Evolutionary conservation across 2,797 vertebrate species (phyloP), one percentile per base, ranked within the genome.

Genomic region (Sebastes diaconus): DNA sequence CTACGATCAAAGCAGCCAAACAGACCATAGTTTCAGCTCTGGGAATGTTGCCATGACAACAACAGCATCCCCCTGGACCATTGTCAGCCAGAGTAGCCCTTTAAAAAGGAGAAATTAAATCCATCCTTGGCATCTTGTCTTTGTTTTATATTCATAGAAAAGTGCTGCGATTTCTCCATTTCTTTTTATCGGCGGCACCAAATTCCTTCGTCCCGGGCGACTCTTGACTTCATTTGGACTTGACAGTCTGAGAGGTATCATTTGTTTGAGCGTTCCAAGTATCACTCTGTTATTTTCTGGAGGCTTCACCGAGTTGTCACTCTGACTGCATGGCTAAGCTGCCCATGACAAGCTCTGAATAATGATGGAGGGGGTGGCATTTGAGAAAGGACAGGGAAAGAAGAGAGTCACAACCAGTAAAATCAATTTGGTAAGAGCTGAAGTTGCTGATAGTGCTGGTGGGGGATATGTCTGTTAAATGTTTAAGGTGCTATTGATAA

Each of bases 31-130:
- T 75, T 63, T 70, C 36, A 63, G 12, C 24, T 69, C 36, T 32
- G 39, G 69, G 34, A 66, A 11, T 30, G 78, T 77, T 84, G 78
- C 80, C 78, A 77, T 70, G 75, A 75, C 82, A 81, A 79, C 71
- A 55, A 0, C 66, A 68, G 34, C 58, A n/a, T 24, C 52, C 27
- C 16, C n/a, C 20, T 14, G 6, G 58, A 52, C 46, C 22, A 20
- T n/a, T 79, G 50, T 79, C 68, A 42, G 66, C 14, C 54, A 57
- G n/a, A 63, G 50, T 14, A 36, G 65, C 20, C 30, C 24, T 29
- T 59, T 73, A 3, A 54, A 64, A 75, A 24, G 2, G 30, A 8
- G 4, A 14, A 16, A 74, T 18, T 3, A 16, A 39, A 55, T n/a
- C 52, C 29, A 8, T 76, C 68, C 39, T 25, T 68, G 69, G 50